Percentiles rank a stretch among this genome's conserved stretches.
These are phyloP conservation scores for Gallinago paraguaiae DNA, from an alignment of 2,113 vertebrate species.

Conservation along the genomic window DNA sequence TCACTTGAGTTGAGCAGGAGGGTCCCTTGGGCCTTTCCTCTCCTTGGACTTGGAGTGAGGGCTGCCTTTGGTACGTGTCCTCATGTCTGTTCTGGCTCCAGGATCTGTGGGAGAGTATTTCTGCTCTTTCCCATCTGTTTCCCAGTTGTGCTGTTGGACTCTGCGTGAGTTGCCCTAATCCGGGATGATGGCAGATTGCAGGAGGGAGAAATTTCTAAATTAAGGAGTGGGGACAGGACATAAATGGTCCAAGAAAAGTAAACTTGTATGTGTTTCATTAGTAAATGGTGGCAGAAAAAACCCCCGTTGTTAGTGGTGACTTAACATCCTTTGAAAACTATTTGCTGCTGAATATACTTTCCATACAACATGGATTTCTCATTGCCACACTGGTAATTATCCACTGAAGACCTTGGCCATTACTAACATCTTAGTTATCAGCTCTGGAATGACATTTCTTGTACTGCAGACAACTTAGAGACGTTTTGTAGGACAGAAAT, in stretches of 20 bases:
- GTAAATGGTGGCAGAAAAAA: neutral
- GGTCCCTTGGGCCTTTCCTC: neutral
- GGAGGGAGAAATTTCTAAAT: neutral
- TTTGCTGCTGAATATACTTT: neutral
- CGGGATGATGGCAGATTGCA: neutral
- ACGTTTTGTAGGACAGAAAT: neutral
- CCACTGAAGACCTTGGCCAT: neutral
- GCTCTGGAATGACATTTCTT: neutral
- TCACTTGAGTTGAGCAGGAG: neutral
- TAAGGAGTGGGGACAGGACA: neutral
- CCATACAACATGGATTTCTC: neutral
- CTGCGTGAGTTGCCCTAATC: rapidly evolving
- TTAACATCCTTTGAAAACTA: neutral
- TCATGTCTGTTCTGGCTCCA: neutral
- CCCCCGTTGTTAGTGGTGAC: neutral
- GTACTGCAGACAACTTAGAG: neutral
- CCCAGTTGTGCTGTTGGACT: neutral
- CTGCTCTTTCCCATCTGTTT: neutral
- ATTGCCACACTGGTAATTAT: neutral
- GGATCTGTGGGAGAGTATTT: neutral
- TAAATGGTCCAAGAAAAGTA: neutral
- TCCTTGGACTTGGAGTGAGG: neutral
- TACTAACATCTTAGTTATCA: neutral
- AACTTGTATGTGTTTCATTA: neutral
- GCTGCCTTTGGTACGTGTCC: neutral